A percentile compares a stretch with the other conserved stretches of the same genome.
Evolutionary conservation across 2,888 invertebrate genomes (phyloP).

Genomic region (Aphodius sticticus): DNA sequence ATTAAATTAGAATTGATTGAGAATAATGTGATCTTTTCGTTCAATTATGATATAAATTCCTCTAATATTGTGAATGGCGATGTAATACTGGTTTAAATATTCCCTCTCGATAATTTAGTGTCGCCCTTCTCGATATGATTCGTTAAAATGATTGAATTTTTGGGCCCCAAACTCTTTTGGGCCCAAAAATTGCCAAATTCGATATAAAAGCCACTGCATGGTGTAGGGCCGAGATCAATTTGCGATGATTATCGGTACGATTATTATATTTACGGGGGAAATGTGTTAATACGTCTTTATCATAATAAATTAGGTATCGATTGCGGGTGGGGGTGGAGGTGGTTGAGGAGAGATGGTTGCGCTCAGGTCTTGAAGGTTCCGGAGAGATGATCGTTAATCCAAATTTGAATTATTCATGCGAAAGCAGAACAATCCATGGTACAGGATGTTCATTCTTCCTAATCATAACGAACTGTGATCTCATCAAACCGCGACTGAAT

Average conservation of each 20-base stretch:
- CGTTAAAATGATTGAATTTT: too few species aligned
- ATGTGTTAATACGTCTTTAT: background rate
- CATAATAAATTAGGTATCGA: constrained; percentile 4
- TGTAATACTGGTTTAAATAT: too few species aligned
- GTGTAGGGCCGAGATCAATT: too few species aligned
- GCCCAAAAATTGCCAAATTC: too few species aligned
- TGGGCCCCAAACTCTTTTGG: too few species aligned
- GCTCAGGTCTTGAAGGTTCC: constrained; percentile 9
- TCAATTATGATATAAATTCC: too few species aligned
- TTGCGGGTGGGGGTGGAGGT: background rate
- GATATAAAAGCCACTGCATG: too few species aligned
- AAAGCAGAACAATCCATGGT: constrained; percentile 30
- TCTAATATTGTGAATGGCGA: too few species aligned
- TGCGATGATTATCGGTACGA: background rate
- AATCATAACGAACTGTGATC: constrained; percentile 51
- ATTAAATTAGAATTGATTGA: too few species aligned
- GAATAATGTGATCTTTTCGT: too few species aligned
- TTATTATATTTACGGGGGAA: background rate
- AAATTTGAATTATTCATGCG: constrained; percentile 31
- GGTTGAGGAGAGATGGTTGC: background rate
- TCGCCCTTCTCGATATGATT: too few species aligned
- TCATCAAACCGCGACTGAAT: constrained; percentile 50
- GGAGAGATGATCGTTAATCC: constrained; percentile 26
- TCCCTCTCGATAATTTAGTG: too few species aligned
- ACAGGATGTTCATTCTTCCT: constrained; percentile 47